A percentile compares a stretch with the other conserved stretches of the same genome.
These are phyloP conservation scores for Procavia capensis DNA, from an alignment of 2,113 vertebrate genomes.

Conservation along the genomic window DNA sequence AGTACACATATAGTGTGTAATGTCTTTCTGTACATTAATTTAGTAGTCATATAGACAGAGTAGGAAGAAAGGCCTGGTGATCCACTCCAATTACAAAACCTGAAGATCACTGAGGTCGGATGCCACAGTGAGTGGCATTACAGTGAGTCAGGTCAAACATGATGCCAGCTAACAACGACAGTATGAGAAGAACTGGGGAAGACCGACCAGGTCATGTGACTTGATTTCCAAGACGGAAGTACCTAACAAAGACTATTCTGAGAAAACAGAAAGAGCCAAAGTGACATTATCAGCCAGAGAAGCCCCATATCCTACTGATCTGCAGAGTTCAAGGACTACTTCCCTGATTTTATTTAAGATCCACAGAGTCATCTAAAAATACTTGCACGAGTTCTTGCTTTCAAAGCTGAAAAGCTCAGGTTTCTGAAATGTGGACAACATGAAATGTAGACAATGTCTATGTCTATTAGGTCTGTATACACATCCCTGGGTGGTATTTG, in stretches of 20 bases:
- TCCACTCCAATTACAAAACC: background rate
- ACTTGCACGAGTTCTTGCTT: slow-evolving; percentile 2
- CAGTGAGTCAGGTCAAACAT: background rate
- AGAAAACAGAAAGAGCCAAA: slow-evolving; percentile 18
- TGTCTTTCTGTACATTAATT: background rate
- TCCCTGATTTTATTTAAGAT: background rate
- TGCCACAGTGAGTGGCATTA: background rate
- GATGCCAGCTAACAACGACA: background rate
- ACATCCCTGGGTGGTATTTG: slow-evolving; percentile 49
- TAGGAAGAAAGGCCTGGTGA: background rate
- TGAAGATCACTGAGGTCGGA: background rate
- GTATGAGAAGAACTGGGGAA: background rate
- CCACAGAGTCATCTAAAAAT: slow-evolving; percentile 32
- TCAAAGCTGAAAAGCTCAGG: slow-evolving; percentile 39
- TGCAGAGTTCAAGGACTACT: background rate
- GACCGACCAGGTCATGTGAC: background rate
- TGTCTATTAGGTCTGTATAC: background rate
- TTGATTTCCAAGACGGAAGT: background rate
- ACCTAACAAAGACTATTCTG: background rate
- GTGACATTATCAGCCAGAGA: background rate
- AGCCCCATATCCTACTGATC: background rate
- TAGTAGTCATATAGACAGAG: background rate
- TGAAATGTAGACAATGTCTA: background rate
- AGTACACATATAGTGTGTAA: background rate
- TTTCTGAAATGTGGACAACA: slow-evolving; percentile 30